phyloP scores from a whole-genome alignment of 2,113 vertebrate species.

The Microcebus jonahi region DNA sequence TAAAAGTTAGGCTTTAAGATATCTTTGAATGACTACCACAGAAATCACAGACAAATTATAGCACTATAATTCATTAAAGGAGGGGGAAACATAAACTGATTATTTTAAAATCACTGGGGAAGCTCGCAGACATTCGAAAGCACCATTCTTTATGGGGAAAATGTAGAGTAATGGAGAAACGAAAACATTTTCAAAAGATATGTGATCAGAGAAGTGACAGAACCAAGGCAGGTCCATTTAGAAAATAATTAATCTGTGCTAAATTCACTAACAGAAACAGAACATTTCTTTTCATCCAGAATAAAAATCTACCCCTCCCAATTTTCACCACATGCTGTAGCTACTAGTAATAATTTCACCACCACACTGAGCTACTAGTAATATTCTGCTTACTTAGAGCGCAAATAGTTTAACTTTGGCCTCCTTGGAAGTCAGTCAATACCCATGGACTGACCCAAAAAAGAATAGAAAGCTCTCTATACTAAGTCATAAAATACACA shows the following conservation, averaged over 20 bases:
- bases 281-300: slow-evolving; percentile 4
- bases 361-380: not conserved
- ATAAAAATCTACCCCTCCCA: not conserved
- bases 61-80: not conserved
- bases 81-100: not conserved
- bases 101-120: not conserved
- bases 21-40: not conserved
- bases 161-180: not conserved
- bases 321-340: not conserved
- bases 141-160: not conserved
- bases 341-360: not conserved
- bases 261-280: not conserved
- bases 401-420: slow-evolving; percentile 28
- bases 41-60: not conserved
- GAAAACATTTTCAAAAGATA: not conserved
- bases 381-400: not conserved
- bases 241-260: slow-evolving; percentile 13
- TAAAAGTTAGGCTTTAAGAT: not conserved
- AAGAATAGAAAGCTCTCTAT: not conserved
- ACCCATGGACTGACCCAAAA: not conserved
- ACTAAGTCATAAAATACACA: slow-evolving; percentile 25
- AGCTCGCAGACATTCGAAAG: not conserved
- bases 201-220: not conserved
- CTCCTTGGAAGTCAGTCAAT: slow-evolving; percentile 35
- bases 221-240: not conserved